These are phyloP conservation scores for Peromyscus nudipes DNA, from an alignment of 2,797 vertebrate species.

Conservation along the genomic window DNA sequence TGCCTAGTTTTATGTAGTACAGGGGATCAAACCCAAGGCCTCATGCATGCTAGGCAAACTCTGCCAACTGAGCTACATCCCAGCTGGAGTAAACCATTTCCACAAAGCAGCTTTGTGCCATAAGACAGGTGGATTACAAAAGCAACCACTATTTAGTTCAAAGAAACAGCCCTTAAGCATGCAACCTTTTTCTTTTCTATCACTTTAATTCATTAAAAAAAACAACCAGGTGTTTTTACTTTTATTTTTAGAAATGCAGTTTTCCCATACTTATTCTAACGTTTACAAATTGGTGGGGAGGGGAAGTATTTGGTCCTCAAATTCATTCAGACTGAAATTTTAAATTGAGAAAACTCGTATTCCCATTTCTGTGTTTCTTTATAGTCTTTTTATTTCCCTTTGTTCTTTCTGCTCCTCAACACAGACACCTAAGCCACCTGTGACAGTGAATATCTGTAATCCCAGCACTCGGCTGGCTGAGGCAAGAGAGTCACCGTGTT, in stretches of 20 bases:
- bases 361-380: slow-evolving; percentile 19
- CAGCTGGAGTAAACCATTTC: not conserved
- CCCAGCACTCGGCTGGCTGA: not conserved
- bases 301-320: not conserved
- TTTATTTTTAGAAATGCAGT: not conserved
- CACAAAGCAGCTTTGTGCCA: not conserved
- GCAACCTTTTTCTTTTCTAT: not conserved
- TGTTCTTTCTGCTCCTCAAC: not conserved
- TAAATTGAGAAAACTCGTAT: slow-evolving; percentile 44
- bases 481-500: not conserved
- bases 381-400: not conserved
- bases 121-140: not conserved
- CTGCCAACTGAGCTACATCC: not conserved
- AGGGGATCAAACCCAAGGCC: not conserved
- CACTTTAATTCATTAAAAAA: slow-evolving; percentile 47
- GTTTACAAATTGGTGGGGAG: not conserved
- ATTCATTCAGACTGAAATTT: not conserved
- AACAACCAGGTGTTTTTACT: slow-evolving; percentile 44
- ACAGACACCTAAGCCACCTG: not conserved
- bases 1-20: not conserved
- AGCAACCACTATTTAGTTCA: not conserved
- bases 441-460: not conserved
- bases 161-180: not conserved
- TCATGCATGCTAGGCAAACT: not conserved
- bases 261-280: not conserved